Percentiles rank a stretch among this genome's conserved stretches.
phyloP scores from a whole-genome alignment of 2,888 invertebrate species.

The Aelia acuminata region DNA sequence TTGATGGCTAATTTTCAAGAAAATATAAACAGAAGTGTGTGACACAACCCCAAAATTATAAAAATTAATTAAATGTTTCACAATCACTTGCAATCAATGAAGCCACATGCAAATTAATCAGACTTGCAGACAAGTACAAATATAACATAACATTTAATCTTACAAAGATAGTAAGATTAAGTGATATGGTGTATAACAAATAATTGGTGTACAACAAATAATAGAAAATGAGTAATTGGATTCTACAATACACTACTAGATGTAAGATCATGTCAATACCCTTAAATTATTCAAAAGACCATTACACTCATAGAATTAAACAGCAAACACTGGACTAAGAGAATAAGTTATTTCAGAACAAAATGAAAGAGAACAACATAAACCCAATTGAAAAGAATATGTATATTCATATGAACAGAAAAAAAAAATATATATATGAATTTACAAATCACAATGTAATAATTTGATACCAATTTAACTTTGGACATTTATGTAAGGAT shows the following conservation, averaged over 20 bases:
- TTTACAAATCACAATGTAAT: background rate
- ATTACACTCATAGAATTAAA: background rate
- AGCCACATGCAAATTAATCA: background rate
- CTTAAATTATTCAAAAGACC: background rate
- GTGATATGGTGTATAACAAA: background rate
- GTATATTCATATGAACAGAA: background rate
- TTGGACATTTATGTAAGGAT: background rate
- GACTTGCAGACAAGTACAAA: background rate
- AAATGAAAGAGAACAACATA: background rate
- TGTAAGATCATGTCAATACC: background rate
- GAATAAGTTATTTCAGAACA: too few species aligned
- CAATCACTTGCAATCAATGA: conserved; percentile 3
- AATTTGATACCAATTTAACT: background rate
- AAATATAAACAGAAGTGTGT: background rate
- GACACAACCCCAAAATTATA: background rate
- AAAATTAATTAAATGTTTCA: background rate
- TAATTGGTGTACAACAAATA: too few species aligned
- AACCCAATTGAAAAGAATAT: background rate
- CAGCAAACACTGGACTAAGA: too few species aligned
- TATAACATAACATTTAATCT: too few species aligned
- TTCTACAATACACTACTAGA: background rate
- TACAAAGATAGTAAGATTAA: background rate
- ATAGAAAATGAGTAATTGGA: background rate
- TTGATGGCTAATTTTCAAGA: background rate
- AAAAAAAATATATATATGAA: too few species aligned